These are phyloP conservation scores for Eurois occulta DNA, from an alignment of 2,888 invertebrate genomes.

Conservation along the genomic window DNA sequence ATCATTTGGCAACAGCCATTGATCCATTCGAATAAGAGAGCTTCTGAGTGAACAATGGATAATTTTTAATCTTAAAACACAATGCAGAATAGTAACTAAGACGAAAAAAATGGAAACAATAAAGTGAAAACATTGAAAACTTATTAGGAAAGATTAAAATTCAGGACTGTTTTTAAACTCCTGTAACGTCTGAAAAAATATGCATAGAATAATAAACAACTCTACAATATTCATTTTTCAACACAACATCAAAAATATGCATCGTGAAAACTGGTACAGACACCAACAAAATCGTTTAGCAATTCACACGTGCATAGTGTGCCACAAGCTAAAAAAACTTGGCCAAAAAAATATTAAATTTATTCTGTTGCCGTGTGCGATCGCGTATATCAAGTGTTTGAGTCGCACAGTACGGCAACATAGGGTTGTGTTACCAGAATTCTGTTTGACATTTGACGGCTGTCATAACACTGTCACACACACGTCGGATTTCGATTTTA, in stretches of 20 bases:
- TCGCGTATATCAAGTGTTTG: conserved; percentile 60
- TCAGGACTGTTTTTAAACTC: background rate
- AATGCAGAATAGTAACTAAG: background rate
- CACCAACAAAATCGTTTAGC: conserved; percentile 53
- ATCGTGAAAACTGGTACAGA: conserved; percentile 35
- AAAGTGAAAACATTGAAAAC: background rate
- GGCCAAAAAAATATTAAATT: conserved; percentile 63
- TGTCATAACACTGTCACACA: conserved; percentile 67
- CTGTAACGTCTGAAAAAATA: background rate
- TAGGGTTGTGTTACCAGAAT: conserved; percentile 64
- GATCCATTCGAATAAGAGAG: background rate
- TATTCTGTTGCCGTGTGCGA: conserved; percentile 60
- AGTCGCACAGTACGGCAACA: conserved; percentile 53
- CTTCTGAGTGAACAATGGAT: background rate
- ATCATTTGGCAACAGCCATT: background rate
- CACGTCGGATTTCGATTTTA: conserved; percentile 66
- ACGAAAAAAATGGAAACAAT: background rate
- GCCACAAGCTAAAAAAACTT: conserved; percentile 50
- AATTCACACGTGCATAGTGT: conserved; percentile 61
- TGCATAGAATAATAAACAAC: conserved; percentile 30
- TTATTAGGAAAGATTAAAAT: background rate
- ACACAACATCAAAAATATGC: conserved; percentile 41
- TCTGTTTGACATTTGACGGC: conserved; percentile 61
- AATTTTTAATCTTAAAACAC: background rate
- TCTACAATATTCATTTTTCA: conserved; percentile 31